Base-by-base conservation (phyloP, 1,140 invertebrate species). In the Pachypeltis micranthus region DNA sequence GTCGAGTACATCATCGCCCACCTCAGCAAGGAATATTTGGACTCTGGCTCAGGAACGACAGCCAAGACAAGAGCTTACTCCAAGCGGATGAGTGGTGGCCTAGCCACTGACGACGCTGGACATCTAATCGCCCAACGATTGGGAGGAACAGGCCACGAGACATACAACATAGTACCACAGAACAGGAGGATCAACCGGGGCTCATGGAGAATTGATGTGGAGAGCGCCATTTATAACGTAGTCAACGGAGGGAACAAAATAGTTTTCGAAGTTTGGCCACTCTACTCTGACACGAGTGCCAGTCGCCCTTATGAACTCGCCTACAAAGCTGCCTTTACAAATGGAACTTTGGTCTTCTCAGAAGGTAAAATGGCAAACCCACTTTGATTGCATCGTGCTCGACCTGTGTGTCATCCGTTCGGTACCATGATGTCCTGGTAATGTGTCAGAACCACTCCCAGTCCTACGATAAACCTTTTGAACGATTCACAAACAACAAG, bases 1-100 rank as follows among this genome's bases (percentile, higher is more conserved):
- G 57, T 59, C n/a, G 57, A 59, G 27, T 59, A 29, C 57, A 59
- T 59, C 57, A 27, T 12, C 12, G 57, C 57, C 16, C 27, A 59
- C n/a, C 2, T 59, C 16, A 59, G 3, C 12, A 14, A 27, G 16
- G 12, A 29, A 19, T 4, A 59, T 28, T 28, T 59, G 14, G 57
- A 59, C 57, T 31, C n/a, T 1, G 57, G 57, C 26, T 19, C 26
- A 27, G 28, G n/a, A 16, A 59, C 57, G 2, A 59, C 12, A 2
- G n/a, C 14, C 14, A 59, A n/a, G 28, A 59, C 57, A 1, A 27
- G n/a, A 29, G 29, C 26, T 4, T 59, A 59, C 27, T 26, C 57
- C 19, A 14, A 34, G 26, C 7, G 14, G 7, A 59, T 59, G 57
- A 28, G 57, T 2, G 24, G 24, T 4, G 19, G 47, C 7, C n/a